Base-by-base conservation (phyloP, 2,797 vertebrate genomes). In the Thaleichthys pacificus region DNA sequence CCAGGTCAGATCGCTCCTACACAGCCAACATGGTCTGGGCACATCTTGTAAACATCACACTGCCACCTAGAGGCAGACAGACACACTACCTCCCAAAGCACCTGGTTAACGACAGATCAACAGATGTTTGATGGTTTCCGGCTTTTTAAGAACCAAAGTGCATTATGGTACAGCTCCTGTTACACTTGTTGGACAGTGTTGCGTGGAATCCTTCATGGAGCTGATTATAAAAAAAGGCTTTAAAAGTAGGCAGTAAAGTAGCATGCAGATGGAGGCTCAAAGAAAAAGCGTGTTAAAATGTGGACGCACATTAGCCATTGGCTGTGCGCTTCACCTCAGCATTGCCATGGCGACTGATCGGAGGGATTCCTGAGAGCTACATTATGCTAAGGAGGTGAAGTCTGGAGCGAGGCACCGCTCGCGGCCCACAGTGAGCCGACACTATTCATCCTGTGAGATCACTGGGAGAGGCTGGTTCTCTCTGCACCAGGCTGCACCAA, bases 271-370 rank as follows among this genome's bases (percentile, higher is more conserved):
- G 11, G 47, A 51, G 47, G 14, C 49, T 14, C 49, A 51, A 14
- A 14, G 3, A 51, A 51, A 3, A 17, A 51, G 49, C 1, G 49
- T 15, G 14, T 51, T 51, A 17, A 14, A 51, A 17, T 17, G 8
- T 51, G 49, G 12, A 51, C 28, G 4, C 28, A 30, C 49, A 2
- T 17, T 3, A 51, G 32, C 49, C 12, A 14, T 51, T 51, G 49
- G 2, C 15, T 32, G 12, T 19, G 30, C 24, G n/a, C 15, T 30
- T 74, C 21, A 60, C 62, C 54, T 38, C 66, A 68, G 66, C 72
- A 86, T 91, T 92, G 87, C 87, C 85, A 86, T 91, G 85, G 87
- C 77, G 85, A 77, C 80, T 86, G 77, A 79, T 75, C 69, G n/a
- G 38, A 86, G 67, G 66, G 77, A 77, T 83, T 87, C 68, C 80